These are phyloP conservation scores for Theodoxus fluviatilis DNA, from an alignment of 2,888 invertebrate species.

Conservation along the genomic window DNA sequence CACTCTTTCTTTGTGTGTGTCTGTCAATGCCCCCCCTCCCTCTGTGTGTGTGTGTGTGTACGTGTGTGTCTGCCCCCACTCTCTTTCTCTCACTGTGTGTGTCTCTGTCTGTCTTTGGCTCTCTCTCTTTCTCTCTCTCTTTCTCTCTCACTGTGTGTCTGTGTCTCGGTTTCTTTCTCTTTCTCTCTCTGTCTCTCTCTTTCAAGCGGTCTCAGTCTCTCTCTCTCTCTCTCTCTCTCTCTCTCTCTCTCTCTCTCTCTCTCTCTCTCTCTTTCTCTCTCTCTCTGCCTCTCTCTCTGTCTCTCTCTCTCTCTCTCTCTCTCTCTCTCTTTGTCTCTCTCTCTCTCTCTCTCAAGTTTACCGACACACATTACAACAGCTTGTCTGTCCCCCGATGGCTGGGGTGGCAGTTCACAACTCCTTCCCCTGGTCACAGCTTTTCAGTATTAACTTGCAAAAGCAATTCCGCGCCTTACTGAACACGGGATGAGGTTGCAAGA, in stretches of 20 bases:
- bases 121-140: neutral
- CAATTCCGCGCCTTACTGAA: no score
- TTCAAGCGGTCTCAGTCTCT: neutral
- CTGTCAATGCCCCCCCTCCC: no score
- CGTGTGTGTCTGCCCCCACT: no score
- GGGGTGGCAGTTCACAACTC: no score
- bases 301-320: constrained; percentile 2
- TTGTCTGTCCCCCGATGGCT: no score
- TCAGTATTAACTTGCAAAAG: no score
- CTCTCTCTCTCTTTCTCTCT: neutral
- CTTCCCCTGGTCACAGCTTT: no score
- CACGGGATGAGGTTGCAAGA: no score
- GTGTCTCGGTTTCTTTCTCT: neutral
- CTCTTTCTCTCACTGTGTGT: no score
- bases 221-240: neutral
- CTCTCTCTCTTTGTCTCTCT: neutral
- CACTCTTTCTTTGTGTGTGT: no score
- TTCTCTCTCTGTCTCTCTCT: neutral
- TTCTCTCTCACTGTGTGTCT: neutral
- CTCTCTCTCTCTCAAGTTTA: neutral
- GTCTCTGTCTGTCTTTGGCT: no score
- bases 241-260: constrained; percentile 2
- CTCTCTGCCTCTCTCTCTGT: neutral
- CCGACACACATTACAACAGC: neutral
- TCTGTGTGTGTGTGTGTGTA: no score